Conservation (phyloP, 2,113 vertebrate genomes). For the Corythoichthys haematopterus region DNA sequence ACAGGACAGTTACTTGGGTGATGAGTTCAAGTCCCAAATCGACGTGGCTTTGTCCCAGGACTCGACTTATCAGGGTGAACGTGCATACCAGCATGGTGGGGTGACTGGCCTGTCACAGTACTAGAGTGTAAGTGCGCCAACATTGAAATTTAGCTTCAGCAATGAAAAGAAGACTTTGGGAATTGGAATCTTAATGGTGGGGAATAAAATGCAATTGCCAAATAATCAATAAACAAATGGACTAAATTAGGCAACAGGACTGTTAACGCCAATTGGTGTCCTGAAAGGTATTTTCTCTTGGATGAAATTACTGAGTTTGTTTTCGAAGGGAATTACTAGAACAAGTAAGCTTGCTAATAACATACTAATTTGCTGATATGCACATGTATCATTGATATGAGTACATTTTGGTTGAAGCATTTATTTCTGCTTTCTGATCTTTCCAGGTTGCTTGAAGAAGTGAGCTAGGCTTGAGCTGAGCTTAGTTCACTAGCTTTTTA, state of each 20-base stretch:
- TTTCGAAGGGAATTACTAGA: too few species aligned
- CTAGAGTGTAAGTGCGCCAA: constrained; percentile 85
- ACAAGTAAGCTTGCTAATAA: too few species aligned
- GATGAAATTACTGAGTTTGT: too few species aligned
- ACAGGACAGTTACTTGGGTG: constrained; percentile 98
- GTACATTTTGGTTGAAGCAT: background rate
- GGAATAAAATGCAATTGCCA: too few species aligned
- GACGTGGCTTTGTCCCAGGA: constrained; percentile 98
- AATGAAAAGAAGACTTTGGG: too few species aligned
- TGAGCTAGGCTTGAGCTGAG: constrained; percentile 89
- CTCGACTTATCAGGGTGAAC: constrained; percentile 98
- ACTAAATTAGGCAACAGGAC: too few species aligned
- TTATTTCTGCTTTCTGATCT: background rate
- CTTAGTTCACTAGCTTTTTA: constrained; percentile 98
- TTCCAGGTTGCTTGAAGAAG: constrained; percentile 78
- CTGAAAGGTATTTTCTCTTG: too few species aligned
- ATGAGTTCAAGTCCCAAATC: constrained; percentile 99
- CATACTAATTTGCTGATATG: background rate
- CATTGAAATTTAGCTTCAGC: background rate
- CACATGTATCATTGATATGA: background rate
- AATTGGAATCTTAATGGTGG: too few species aligned
- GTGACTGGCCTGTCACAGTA: constrained; percentile 99
- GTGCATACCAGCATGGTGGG: constrained; percentile 96
- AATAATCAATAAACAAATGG: too few species aligned
- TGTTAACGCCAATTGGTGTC: too few species aligned